Base-by-base conservation (phyloP, 2,888 invertebrate genomes). In the Dendrolimus houi region DNA sequence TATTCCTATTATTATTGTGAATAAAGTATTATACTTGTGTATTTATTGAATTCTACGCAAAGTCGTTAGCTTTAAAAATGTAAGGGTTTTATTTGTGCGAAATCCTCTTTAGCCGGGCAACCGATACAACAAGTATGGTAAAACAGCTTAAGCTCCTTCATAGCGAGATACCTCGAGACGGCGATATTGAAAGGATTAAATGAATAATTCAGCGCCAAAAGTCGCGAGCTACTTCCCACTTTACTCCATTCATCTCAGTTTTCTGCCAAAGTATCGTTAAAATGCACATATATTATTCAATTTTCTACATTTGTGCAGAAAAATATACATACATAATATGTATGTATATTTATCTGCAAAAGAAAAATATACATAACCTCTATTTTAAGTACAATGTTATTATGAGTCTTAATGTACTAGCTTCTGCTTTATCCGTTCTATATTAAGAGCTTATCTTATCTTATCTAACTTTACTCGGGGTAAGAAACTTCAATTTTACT, bases 141-240 rank as follows among this genome's bases (percentile, higher is more conserved):
- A 75, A 74, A 62, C 64, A 70, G 64, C 62, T 62, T 64, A 72
- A 72, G 66, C 72, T 75, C 66, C 57, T 68, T 71, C 66, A 64
- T 71, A 67, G 69, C 66, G 63, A 65, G 69, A 70, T 71, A 74
- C 72, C 72, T 72, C 71, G 71, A 74, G 76, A 73, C 72, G 71
- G 69, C 68, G 77, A 81, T 83, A 83, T 83, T 79, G 82, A 81
- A 83, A 83, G 83, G 83, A 83, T 83, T 83, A 83, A 83, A 83
- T 83, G 83, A 83, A 83, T 83, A 72, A 83, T 83, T 81, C 81
- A 83, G 79, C 65, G 76, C 65, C 67, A 71, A 81, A 81, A 82
- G 82, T 81, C 79, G 72, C 69, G 72, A 77, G 76, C 73, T 74
- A 64, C 73, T 72, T 70, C 72, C 74, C 68, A 72, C 72, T 70